Evolutionary conservation across 1,140 invertebrate genomes (phyloP), one percentile per base, ranked within the genome.

Genomic region (Zaprionus taronus): DNA sequence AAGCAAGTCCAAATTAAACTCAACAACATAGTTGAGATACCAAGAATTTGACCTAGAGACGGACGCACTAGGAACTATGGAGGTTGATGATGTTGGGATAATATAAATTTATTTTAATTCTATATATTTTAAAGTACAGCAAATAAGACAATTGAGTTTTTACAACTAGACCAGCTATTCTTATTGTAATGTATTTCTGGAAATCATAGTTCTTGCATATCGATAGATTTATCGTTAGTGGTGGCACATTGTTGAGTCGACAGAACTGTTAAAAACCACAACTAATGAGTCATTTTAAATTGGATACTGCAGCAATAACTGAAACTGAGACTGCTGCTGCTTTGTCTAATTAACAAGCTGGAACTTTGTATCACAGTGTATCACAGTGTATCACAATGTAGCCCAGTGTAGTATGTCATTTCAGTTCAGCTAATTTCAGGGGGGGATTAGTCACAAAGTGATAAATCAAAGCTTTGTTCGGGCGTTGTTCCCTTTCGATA

Each of bases 41-140:
- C 4, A 44, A 17, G 22, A 51, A 56, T 41, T 41, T 66, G 53
- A 66, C 53, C 64, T 66, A 66, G 53, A 66, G 36, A 14, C 4
- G 15, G 53, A 41, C 17, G 38, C 38, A 41, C 14, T 15, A 5
- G 14, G 15, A 41, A 15, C 12, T 38, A 28, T 7, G 6, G 26
- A 1, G 26, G 26, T 28, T 28, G 26, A 28, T 28, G 1, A 6
- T 28, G 1, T 28, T 28, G 26, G 1, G 26, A 7, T 28, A 28
- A 28, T 28, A 28, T 28, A 28, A 26, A 4, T 26, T 26, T 26
- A 26, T 26, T 26, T 20, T 20, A 20, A 20, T 20, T 1, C 5
- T 28, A 5, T 1, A 28, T 28, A 28, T 28, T 28, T 6, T 28
- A 28, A 5, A 28, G 6, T 28, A 6, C 26, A 28, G 5, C 26